Conservation (phyloP, 2,797 vertebrate genomes). For the Podarcis lilfordi region DNA sequence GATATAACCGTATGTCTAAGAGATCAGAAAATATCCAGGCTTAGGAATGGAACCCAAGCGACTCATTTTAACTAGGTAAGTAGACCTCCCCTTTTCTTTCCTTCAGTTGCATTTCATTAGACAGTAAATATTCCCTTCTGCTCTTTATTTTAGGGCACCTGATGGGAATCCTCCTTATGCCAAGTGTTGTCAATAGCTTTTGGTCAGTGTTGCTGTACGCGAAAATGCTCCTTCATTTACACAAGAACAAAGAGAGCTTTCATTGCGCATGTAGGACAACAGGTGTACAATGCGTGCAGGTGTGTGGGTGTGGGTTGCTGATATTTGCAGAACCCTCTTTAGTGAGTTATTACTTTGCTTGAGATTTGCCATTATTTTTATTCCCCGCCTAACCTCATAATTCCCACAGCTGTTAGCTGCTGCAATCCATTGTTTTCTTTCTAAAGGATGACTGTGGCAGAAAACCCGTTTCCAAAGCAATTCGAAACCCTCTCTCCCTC, state of each 20-base stretch:
- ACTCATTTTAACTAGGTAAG: constrained; percentile 19
- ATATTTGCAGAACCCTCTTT: constrained; percentile 54
- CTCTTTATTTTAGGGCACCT: constrained; percentile 26
- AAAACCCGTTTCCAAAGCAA: constrained; percentile 46
- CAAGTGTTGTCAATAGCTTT: constrained; percentile 45
- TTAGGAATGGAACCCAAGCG: background rate
- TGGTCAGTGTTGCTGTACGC: constrained; percentile 53
- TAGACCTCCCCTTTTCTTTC: constrained; percentile 47
- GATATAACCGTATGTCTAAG: background rate
- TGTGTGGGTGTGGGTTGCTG: constrained; percentile 43
- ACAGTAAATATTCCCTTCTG: constrained; percentile 50
- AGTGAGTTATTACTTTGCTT: constrained; percentile 62
- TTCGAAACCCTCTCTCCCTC: constrained; percentile 21
- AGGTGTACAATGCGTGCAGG: constrained; percentile 47
- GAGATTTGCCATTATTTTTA: constrained; percentile 58
- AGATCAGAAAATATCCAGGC: background rate
- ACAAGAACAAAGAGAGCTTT: constrained; percentile 45
- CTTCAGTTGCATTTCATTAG: constrained; percentile 54
- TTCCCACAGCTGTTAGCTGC: constrained; percentile 60
- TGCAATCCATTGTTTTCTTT: constrained; percentile 57
- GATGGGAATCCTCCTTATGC: background rate
- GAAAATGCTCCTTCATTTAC: constrained; percentile 61
- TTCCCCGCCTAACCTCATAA: constrained; percentile 57
- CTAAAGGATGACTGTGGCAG: constrained; percentile 41
- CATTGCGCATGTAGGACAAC: constrained; percentile 55